A percentile compares a stretch with the other conserved stretches of the same genome.
Conservation (phyloP, 2,113 vertebrate genomes). For the Oxyura jamaicensis region DNA sequence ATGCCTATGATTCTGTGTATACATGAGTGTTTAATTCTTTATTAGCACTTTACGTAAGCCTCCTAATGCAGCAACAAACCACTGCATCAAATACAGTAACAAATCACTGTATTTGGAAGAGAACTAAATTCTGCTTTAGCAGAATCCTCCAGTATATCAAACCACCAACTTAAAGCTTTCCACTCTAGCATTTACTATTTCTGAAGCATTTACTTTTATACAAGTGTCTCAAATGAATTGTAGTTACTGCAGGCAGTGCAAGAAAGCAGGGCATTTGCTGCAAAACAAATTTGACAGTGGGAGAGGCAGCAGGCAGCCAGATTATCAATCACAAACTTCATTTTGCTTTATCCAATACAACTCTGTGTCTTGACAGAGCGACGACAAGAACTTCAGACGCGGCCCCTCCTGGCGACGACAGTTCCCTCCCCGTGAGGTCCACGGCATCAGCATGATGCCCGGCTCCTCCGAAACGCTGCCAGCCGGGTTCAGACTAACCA, state of each 20-base stretch:
- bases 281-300: not conserved
- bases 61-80: not conserved
- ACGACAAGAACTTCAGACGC: conserved; percentile 91
- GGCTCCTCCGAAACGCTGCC: conserved; percentile 96
- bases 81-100: not conserved
- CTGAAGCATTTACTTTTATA: not conserved
- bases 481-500: conserved; percentile 93
- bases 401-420: conserved; percentile 96
- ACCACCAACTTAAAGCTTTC: not conserved
- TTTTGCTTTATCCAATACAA: not conserved
- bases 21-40: not conserved
- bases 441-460: conserved; percentile 99
- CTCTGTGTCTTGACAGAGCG: conserved; percentile 78
- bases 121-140: not conserved
- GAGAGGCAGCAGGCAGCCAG: not conserved
- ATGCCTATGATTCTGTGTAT: not conserved
- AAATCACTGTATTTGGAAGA: not conserved
- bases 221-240: not conserved
- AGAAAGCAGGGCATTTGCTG: not conserved
- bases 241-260: not conserved
- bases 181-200: not conserved
- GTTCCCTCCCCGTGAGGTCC: conserved; percentile 93
- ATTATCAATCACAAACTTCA: not conserved
- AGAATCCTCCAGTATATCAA: not conserved
- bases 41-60: not conserved